A percentile compares a stretch with the other conserved stretches of the same genome.
phyloP scores from a whole-genome alignment of 2,797 vertebrate species.

The Microctenopoma stevenorrisi region DNA sequence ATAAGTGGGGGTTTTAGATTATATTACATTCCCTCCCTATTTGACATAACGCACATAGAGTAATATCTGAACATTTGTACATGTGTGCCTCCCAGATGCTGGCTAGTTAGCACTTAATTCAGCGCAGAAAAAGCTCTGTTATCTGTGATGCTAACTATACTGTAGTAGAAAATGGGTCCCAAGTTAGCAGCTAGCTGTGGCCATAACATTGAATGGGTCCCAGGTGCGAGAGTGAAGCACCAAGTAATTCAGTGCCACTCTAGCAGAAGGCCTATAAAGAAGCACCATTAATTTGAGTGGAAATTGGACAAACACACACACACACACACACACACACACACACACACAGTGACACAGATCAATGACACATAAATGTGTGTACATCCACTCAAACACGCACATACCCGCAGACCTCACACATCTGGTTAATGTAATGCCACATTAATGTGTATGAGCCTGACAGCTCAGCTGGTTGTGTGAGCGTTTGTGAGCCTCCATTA shows the following conservation, averaged over 20 bases:
- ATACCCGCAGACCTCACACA: conserved; percentile 57
- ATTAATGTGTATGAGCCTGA: conserved; percentile 60
- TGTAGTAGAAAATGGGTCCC: conserved; percentile 70
- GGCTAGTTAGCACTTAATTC: conserved; percentile 45
- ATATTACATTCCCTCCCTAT: too few species aligned
- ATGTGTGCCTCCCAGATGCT: conserved; percentile 24
- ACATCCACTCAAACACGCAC: conserved; percentile 57
- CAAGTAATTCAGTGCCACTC: conserved; percentile 84
- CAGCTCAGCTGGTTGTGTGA: conserved; percentile 55
- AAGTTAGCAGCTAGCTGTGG: conserved; percentile 69
- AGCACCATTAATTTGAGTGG: conserved; percentile 81
- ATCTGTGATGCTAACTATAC: conserved; percentile 70
- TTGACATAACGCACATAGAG: not conserved
- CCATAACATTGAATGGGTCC: conserved; percentile 77
- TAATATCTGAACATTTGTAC: not conserved
- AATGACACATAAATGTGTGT: conserved; percentile 65
- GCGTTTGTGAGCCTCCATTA: conserved; percentile 32
- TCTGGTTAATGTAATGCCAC: conserved; percentile 61
- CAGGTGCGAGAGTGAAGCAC: conserved; percentile 79
- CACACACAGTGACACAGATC: conserved; percentile 55
- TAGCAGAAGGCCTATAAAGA: conserved; percentile 84
- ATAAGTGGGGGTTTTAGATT: too few species aligned
- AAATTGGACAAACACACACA: conserved; percentile 77
- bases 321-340: conserved; percentile 47
- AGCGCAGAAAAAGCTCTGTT: conserved; percentile 34